phyloP scores from a whole-genome alignment of 2,888 invertebrate genomes.

The Dasysyrphus albostriatus region DNA sequence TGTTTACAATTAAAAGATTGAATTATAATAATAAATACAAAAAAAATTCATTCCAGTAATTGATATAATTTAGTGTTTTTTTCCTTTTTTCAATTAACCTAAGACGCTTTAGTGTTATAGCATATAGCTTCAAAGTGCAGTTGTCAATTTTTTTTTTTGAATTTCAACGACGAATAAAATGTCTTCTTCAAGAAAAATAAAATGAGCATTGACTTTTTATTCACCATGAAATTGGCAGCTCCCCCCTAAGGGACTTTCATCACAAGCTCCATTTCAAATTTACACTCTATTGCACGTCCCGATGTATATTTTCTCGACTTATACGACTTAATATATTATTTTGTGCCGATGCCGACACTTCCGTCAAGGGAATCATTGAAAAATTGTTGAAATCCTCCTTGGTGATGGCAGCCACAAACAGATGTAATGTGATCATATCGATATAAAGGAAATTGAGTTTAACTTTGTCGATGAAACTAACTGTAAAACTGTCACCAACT shows the following conservation, averaged over 20 bases:
- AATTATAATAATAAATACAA: no score
- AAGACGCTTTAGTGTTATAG: no score
- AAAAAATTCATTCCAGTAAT: no score
- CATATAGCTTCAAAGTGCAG: background rate
- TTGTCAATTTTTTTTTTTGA: background rate
- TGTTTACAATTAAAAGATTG: no score
- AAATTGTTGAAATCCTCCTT: conserved; percentile 12
- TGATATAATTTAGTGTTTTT: no score
- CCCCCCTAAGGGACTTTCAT: conserved; percentile 20
- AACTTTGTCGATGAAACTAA: conserved; percentile 22
- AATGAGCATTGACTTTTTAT: background rate
- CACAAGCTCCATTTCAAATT: conserved; percentile 7
- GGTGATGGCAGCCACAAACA: conserved; percentile 6
- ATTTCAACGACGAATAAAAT: background rate
- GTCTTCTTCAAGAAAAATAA: background rate
- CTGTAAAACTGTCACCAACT: conserved; percentile 64
- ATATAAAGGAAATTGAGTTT: conserved; percentile 67
- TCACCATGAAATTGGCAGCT: conserved; percentile 17
- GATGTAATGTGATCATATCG: conserved; percentile 59
- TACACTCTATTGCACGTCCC: conserved; percentile 11
- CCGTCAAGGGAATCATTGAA: conserved; percentile 60
- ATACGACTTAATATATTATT: conserved; percentile 1
- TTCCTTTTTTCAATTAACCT: no score
- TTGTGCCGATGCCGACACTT: conserved; percentile 55
- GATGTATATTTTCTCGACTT: background rate